Conservation (phyloP, 2,113 vertebrate genomes). For the Kryptolebias marmoratus region DNA sequence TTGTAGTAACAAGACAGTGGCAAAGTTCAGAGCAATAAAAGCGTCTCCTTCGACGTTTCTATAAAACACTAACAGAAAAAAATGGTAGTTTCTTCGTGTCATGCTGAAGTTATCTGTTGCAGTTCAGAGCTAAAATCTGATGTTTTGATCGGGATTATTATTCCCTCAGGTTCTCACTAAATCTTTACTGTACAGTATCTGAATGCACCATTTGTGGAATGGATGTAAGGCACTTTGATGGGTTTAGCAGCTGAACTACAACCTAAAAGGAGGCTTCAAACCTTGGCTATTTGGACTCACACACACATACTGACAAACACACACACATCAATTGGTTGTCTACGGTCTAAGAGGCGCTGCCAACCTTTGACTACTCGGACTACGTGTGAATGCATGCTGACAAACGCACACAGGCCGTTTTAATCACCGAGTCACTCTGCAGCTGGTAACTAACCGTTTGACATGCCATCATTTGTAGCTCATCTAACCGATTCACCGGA, state of each 20-base stretch:
- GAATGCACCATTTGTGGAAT: slow-evolving; percentile 38
- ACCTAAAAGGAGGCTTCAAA: slow-evolving; percentile 39
- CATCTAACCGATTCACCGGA: slow-evolving; percentile 28
- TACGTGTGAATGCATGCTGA: slow-evolving; percentile 2
- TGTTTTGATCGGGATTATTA: slow-evolving; percentile 28
- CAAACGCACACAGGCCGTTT: slow-evolving; percentile 2
- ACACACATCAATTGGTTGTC: background rate
- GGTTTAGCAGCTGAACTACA: slow-evolving; percentile 67
- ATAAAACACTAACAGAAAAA: slow-evolving; percentile 41
- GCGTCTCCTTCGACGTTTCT: slow-evolving; percentile 20
- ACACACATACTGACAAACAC: slow-evolving; percentile 1
- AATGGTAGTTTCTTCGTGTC: background rate
- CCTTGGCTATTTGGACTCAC: slow-evolving; percentile 21
- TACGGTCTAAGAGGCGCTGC: slow-evolving; percentile 9
- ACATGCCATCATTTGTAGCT: slow-evolving; percentile 47
- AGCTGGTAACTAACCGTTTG: slow-evolving; percentile 14
- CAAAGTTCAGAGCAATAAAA: slow-evolving; percentile 22
- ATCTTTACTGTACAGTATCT: slow-evolving; percentile 52
- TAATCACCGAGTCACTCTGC: background rate
- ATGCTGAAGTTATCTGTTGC: slow-evolving; percentile 20
- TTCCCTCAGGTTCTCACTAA: slow-evolving; percentile 31
- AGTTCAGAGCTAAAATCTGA: slow-evolving; percentile 24
- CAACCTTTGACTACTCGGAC: slow-evolving; percentile 3
- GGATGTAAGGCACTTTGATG: slow-evolving; percentile 74
- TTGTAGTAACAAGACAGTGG: slow-evolving; percentile 34